Percentiles rank a stretch among this genome's conserved stretches.
These are phyloP conservation scores for Diadema setosum DNA, from an alignment of 35 echinoderm and acorn worm genomes.

Conservation along the genomic window DNA sequence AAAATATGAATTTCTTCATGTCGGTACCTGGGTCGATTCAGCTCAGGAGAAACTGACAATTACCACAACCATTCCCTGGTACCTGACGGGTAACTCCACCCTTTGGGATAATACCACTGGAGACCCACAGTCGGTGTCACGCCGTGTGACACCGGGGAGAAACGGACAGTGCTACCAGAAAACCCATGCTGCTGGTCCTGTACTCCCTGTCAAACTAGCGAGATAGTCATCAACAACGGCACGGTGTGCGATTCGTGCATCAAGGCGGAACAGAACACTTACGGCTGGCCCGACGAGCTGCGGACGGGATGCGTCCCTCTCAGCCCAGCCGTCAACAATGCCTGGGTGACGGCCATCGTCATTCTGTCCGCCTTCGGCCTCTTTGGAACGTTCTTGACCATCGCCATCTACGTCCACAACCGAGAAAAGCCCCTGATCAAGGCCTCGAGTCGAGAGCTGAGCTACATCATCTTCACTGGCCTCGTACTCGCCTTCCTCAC, in stretches of 20 bases:
- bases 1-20: constrained; percentile 46
- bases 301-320: constrained; percentile 36
- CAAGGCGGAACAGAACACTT: neutral
- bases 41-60: constrained; percentile 7
- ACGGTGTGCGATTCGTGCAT: constrained; percentile 64
- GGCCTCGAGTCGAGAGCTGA: constrained; percentile 87
- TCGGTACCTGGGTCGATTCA: constrained; percentile 55
- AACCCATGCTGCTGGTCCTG: constrained; percentile 95
- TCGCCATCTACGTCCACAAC: constrained; percentile 61
- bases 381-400: constrained; percentile 19
- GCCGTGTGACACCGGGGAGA: constrained; percentile 54
- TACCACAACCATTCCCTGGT: constrained; percentile 40
- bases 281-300: constrained; percentile 46
- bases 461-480: constrained; percentile 61
- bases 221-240: constrained; percentile 67
- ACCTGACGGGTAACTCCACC: constrained; percentile 8
- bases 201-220: constrained; percentile 7
- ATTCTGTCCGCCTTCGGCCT: constrained; percentile 40
- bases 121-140: constrained; percentile 67
- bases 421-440: constrained; percentile 85
- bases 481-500: constrained; percentile 68
- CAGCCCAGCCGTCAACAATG: constrained; percentile 1
- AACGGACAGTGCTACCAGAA: constrained; percentile 36
- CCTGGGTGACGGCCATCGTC: constrained; percentile 40
- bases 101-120: constrained; percentile 15